phyloP scores from a whole-genome alignment of 2,113 vertebrate species.

The Hippotragus niger region DNA sequence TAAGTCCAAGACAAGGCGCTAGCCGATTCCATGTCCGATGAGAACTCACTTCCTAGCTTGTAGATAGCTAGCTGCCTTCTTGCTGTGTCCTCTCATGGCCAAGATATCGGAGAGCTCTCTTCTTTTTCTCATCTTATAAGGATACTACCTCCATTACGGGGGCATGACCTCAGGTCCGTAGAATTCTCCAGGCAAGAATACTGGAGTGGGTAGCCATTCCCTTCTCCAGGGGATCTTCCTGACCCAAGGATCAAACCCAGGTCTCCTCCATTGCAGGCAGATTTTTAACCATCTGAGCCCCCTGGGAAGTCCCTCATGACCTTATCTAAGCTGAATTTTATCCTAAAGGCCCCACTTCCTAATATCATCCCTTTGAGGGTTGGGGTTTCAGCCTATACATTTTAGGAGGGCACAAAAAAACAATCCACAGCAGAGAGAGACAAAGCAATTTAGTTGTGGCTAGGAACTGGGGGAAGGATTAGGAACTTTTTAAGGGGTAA shows the following conservation, averaged over 20 bases:
- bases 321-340: neutral
- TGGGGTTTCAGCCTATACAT: neutral
- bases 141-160: neutral
- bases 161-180: neutral
- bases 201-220: neutral
- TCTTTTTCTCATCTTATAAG: neutral
- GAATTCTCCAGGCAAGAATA: neutral
- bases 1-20: neutral
- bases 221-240: neutral
- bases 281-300: neutral
- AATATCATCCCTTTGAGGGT: neutral
- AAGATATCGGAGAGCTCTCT: neutral
- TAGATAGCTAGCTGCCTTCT: neutral
- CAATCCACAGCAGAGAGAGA: neutral
- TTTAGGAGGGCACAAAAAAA: neutral
- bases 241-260: neutral
- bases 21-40: rapidly evolving
- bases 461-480: neutral
- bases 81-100: neutral
- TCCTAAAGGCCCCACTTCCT: neutral
- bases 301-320: neutral
- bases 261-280: neutral
- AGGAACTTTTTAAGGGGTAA: neutral
- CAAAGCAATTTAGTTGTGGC: neutral
- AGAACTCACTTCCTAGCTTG: neutral